phyloP scores from a whole-genome alignment of 2,797 vertebrate genomes.

The Parauchenoglanis punctatus region DNA sequence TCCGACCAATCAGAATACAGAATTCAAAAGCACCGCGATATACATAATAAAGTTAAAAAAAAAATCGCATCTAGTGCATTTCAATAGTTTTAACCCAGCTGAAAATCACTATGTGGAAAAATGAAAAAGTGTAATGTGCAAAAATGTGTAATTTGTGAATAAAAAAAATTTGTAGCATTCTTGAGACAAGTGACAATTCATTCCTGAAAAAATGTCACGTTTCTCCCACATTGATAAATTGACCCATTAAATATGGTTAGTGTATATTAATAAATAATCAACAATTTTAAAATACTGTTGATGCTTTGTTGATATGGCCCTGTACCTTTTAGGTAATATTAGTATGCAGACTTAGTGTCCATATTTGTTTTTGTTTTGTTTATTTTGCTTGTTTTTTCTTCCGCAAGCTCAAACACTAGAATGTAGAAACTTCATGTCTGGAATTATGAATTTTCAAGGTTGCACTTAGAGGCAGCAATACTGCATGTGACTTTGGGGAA shows the following conservation, averaged over 20 bases:
- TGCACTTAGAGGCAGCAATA: conserved; percentile 57
- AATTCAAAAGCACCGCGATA: neutral
- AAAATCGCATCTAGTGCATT: neutral
- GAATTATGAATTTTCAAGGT: conserved; percentile 69
- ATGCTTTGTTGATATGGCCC: neutral
- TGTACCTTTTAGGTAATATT: neutral
- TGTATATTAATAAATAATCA: neutral
- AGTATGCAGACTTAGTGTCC: neutral
- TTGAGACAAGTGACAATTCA: neutral
- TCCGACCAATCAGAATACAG: neutral
- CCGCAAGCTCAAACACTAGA: neutral
- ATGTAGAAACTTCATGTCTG: conserved; percentile 14
- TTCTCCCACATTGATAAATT: neutral
- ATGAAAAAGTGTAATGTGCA: neutral
- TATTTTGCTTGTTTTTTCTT: neutral
- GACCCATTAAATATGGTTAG: neutral
- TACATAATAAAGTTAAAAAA: neutral
- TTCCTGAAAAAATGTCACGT: neutral
- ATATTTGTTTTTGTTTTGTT: conserved; percentile 7
- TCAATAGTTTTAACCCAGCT: neutral
- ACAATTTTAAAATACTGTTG: neutral
- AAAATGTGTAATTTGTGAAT: neutral
- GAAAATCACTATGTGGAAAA: neutral
- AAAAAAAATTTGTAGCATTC: neutral
- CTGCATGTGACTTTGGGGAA: conserved; percentile 42